phyloP scores from a whole-genome alignment of 2,888 invertebrate species.

The Drosophila meridiana region DNA sequence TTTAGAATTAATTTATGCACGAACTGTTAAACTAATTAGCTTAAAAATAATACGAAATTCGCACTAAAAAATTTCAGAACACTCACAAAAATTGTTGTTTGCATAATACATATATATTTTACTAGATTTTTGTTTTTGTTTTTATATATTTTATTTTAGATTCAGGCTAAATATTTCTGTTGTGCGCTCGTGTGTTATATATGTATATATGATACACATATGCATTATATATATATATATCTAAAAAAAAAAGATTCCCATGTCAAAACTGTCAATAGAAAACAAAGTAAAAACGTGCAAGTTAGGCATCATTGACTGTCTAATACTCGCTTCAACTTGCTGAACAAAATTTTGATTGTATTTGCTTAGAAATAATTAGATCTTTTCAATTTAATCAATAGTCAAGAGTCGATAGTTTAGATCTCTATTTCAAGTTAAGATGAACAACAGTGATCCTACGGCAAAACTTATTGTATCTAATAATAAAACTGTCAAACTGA shows the following conservation, averaged over 20 bases:
- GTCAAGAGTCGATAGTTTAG: too few relatives aligned
- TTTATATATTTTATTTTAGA: conserved; percentile 35
- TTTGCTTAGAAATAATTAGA: too few relatives aligned
- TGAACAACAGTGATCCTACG: background rate
- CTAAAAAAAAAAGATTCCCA: conserved; percentile 27
- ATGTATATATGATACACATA: conserved; percentile 5
- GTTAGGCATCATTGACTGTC: background rate
- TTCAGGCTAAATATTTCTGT: conserved; percentile 17
- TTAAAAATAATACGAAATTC: conserved; percentile 18
- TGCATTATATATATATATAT: conserved; percentile 11
- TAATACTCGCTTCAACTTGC: background rate
- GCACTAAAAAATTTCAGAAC: conserved; percentile 26
- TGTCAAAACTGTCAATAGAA: conserved; percentile 78
- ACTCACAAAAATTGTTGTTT: conserved; percentile 33
- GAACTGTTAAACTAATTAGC: conserved; percentile 22
- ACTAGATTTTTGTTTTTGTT: background rate
- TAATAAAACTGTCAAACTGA: background rate
- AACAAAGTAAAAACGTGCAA: background rate
- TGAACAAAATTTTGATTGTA: too few relatives aligned
- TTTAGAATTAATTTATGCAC: conserved; percentile 55
- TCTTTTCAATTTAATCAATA: too few relatives aligned
- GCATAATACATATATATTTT: conserved; percentile 41
- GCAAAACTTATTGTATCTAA: background rate
- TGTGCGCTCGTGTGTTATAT: conserved; percentile 1
- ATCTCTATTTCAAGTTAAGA: background rate